Conservation (phyloP, 2,888 invertebrate species). For the Hemicrepidius hirtus region DNA sequence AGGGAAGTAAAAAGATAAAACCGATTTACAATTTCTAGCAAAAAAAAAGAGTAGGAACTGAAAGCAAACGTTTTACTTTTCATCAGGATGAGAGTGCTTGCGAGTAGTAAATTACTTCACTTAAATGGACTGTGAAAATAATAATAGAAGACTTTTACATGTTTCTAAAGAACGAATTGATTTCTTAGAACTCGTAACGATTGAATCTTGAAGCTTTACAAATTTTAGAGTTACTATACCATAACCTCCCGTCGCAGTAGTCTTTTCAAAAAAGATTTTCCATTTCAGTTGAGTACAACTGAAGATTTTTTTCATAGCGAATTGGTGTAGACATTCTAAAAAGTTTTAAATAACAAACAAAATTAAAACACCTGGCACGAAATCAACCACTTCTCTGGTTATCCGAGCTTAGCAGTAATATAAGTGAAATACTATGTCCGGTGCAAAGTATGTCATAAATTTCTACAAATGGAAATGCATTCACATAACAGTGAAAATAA, state of each 20-base stretch:
- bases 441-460: not conserved
- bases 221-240: not conserved
- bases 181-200: slow-evolving; percentile 13
- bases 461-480: not conserved
- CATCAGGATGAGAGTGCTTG: too few relatives aligned
- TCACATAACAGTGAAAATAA: not conserved
- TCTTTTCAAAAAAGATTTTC: not conserved
- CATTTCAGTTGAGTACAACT: not conserved
- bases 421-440: not conserved
- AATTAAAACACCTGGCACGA: not conserved
- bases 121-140: not conserved
- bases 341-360: too few relatives aligned
- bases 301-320: too few relatives aligned
- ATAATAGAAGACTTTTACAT: slow-evolving; percentile 11
- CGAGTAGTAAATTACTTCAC: too few relatives aligned
- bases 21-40: too few relatives aligned
- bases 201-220: slow-evolving; percentile 1
- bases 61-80: too few relatives aligned
- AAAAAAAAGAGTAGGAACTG: too few relatives aligned
- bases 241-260: not conserved
- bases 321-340: too few relatives aligned
- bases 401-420: not conserved
- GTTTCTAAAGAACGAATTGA: not conserved
- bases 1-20: too few relatives aligned
- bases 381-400: not conserved